Conservation (phyloP, 2,888 invertebrate genomes). For the Formica aserva region DNA sequence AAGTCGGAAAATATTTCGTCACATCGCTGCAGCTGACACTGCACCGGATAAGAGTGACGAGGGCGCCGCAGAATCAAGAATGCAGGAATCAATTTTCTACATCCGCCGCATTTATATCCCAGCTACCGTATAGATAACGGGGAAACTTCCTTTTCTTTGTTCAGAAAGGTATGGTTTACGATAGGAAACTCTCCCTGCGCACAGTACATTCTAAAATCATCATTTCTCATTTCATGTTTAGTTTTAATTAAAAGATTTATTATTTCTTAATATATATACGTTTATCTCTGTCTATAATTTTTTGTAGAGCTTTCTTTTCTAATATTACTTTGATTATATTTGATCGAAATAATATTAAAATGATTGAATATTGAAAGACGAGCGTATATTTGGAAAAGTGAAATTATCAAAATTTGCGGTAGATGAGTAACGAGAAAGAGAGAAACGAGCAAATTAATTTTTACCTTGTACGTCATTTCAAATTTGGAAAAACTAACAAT, state of each 20-base stretch:
- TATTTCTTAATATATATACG: neutral
- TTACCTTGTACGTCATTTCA: neutral
- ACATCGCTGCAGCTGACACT: constrained; percentile 45
- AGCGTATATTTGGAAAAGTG: neutral
- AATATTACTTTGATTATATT: neutral
- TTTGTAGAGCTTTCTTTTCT: neutral
- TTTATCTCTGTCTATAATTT: neutral
- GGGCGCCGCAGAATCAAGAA: constrained; percentile 45
- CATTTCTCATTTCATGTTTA: neutral
- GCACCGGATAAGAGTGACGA: constrained; percentile 54
- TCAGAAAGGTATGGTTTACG: neutral
- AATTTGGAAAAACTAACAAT: constrained; percentile 16
- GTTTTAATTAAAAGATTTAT: neutral
- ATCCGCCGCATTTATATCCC: constrained; percentile 41
- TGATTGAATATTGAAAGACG: neutral
- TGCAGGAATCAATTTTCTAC: constrained; percentile 42
- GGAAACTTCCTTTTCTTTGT: neutral
- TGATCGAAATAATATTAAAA: neutral
- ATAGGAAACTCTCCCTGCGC: neutral
- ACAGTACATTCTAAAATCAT: neutral
- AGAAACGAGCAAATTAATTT: neutral
- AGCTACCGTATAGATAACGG: constrained; percentile 18
- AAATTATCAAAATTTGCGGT: neutral
- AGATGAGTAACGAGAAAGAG: too few species aligned
- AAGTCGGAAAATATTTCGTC: constrained; percentile 59